Base-by-base conservation (phyloP, 2,888 invertebrate genomes). In the Conistra vaccinii region DNA sequence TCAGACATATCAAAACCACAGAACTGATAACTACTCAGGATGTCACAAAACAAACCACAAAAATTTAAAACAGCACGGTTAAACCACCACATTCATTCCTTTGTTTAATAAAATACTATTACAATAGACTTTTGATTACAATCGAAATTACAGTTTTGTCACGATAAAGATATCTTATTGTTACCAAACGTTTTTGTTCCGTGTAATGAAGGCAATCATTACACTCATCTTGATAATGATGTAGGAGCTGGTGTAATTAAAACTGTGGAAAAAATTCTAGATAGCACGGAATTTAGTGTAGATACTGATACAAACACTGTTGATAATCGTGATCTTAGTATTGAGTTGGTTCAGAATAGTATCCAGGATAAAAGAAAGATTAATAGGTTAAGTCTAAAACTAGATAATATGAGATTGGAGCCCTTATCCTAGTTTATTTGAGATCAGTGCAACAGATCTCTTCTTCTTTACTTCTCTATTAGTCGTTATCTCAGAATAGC, bases 81-180 rank as follows among this genome's bases (percentile, higher is more conserved):
- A 75, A 48, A 48, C 48, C 32, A 78, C 79, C 75, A 65, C 79
- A 73, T 57, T 62, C 35, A 83, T 85, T 81, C 53, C 74, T 62
- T 85, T 78, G 66, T 87, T 2, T 77, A 72, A 74, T 60, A 70
- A 69, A 77, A 76, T 29, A 70, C 26, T 60, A 62, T 75, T 57
- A 85, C 62, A 86, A 77, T 69, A 72, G 69, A 69, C n/a, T 26
- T 48, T 58, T 74, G 83, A 86, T 84, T 58, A 61, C 39, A 66
- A 85, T 85, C 87, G 32, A 75, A 81, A 78, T 73, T 26, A 72
- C 65, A 75, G 81, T 76, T 86, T 78, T 72, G 80, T 76, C 70
- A 57, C 71, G 65, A 72, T 78, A 35, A 26, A 65, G 65, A 77
- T 77, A 69, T 48, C 14, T 58, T 61, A 74, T 65, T 74, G 71